A percentile compares a stretch with the other conserved stretches of the same genome.
Evolutionary conservation across 2,888 invertebrate species (phyloP).

Genomic region (Dynastes hyllus): DNA sequence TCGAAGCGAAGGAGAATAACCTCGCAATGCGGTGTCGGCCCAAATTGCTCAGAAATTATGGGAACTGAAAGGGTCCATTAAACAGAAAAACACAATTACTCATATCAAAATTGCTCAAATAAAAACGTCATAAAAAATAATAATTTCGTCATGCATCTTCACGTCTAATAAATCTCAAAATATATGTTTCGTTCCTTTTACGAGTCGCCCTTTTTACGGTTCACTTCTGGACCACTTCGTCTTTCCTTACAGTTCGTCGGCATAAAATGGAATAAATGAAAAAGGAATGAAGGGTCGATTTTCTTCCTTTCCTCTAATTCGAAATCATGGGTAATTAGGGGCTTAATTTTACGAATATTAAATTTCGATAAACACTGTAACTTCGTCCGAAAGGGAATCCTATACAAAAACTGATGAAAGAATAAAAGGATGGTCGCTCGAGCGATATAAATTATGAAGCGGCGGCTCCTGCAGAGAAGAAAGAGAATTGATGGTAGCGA

Average conservation of each 20-base stretch:
- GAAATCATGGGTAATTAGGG: slow-evolving; percentile 18
- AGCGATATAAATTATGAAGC: slow-evolving; percentile 55
- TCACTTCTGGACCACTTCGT: slow-evolving; percentile 15
- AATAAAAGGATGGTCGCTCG: slow-evolving; percentile 34
- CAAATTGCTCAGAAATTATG: slow-evolving; percentile 35
- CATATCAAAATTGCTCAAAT: slow-evolving; percentile 45
- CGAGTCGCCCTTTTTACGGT: slow-evolving; percentile 31
- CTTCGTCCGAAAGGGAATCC: neutral
- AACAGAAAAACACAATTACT: slow-evolving; percentile 44
- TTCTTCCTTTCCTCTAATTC: slow-evolving; percentile 1
- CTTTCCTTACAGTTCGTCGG: slow-evolving; percentile 1
- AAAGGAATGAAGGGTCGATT: neutral
- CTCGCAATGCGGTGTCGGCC: neutral
- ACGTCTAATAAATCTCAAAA: slow-evolving; percentile 41
- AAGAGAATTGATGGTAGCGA: slow-evolving; percentile 57
- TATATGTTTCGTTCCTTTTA: slow-evolving; percentile 32
- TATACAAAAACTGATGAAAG: slow-evolving; percentile 28
- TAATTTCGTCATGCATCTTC: slow-evolving; percentile 46
- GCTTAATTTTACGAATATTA: slow-evolving; percentile 20
- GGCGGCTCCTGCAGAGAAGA: slow-evolving; percentile 49
- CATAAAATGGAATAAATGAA: neutral
- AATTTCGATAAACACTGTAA: slow-evolving; percentile 25
- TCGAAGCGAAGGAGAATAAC: slow-evolving; percentile 7
- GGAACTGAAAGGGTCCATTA: slow-evolving; percentile 4
- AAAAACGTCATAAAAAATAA: slow-evolving; percentile 42